Base-by-base conservation (phyloP, 2,888 invertebrate genomes). In the Tromatobia lineatoria region DNA sequence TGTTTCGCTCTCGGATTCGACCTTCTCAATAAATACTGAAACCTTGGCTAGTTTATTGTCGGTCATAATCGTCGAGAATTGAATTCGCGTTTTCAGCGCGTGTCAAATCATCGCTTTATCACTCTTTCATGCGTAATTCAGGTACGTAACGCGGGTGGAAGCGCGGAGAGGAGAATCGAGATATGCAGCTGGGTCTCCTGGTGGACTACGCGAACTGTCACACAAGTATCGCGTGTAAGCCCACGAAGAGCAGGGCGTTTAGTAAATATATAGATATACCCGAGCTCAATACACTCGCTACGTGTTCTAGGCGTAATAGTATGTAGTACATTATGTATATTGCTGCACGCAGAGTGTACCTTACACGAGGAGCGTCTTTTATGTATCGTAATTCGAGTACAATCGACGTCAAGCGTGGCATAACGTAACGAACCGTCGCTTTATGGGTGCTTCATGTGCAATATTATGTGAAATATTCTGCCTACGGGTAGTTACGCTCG, bases 381-480 rank as follows among this genome's bases (percentile, higher is more conserved):
- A 52, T 75, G 64, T 66, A 75, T 75, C 75, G 75, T 75, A 52
- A 75, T 66, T 66, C 75, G 66, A 64, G 75, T 42, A 66, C 75
- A 66, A 75, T 75, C 54, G 52, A 18, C 64, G 66, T 38, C 50
- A 15, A 64, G 23, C 38, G 54, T 20, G 34, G 50, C 47, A 74
- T n/a, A 66, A 75, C 66, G 64, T 23, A 52, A 50, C 64, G 38
- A 20, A 50, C 64, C 8, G 42, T 25, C 18, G 34, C 42, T 61
- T 42, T 66, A 61, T 18, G 64, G 38, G 66, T 64, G 34, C 45
- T 25, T 29, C 69, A 34, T 29, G 34, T 52, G 29, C 69, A 11
- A 25, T 7, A 34, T 52, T 66, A 42, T 23, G 54, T 54, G 54
- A 23, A 13, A 8, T 25, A 11, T 15, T 1, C 57, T 25, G 50